Conservation (phyloP, 2,888 invertebrate genomes). For the Polyploca ridens region DNA sequence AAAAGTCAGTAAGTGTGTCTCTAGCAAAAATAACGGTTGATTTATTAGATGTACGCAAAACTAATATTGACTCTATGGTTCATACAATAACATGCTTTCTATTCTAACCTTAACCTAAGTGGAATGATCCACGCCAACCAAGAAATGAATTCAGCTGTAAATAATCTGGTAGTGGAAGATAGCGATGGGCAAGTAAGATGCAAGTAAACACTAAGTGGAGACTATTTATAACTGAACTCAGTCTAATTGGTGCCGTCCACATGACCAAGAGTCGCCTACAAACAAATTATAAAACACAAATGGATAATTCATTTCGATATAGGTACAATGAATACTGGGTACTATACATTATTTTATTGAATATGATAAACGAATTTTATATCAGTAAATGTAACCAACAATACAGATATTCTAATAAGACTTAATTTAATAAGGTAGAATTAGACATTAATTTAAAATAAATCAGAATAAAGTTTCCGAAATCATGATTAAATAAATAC, state of each 20-base stretch:
- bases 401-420: background rate
- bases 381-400: background rate
- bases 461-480: too few species aligned
- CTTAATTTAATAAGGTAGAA: background rate
- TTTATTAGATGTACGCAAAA: background rate
- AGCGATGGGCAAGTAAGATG: slow-evolving; percentile 56
- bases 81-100: too few species aligned
- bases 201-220: slow-evolving; percentile 67
- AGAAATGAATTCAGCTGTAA: background rate
- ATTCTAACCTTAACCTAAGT: background rate
- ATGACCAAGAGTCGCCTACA: slow-evolving; percentile 63
- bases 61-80: background rate
- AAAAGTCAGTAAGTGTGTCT: background rate
- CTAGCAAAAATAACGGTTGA: slow-evolving; percentile 3
- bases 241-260: slow-evolving; percentile 70
- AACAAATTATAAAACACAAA: slow-evolving; percentile 56
- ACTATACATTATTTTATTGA: background rate
- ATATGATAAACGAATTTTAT: background rate
- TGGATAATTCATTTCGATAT: slow-evolving; percentile 23
- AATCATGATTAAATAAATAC: background rate
- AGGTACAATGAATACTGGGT: background rate
- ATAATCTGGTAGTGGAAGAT: slow-evolving; percentile 22
- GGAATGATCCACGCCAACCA: background rate
- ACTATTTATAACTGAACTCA: slow-evolving; percentile 71
- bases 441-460: background rate